A percentile compares a stretch with the other conserved stretches of the same genome.
phyloP scores from a whole-genome alignment of 2,797 vertebrate species.

The Chiroxiphia lanceolata region DNA sequence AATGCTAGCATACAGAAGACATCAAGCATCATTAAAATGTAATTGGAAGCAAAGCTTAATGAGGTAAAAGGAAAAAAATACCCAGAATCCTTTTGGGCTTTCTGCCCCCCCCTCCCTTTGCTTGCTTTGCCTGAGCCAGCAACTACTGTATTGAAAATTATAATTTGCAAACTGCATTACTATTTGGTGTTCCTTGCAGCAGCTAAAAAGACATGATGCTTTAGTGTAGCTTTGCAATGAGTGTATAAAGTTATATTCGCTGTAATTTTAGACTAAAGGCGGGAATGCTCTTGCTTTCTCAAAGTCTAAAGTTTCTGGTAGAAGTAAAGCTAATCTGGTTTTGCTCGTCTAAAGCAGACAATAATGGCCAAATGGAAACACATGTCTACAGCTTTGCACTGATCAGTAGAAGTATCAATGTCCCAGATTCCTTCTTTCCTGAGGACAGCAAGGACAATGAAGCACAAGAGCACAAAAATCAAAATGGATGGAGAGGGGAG shows the following conservation, averaged over 20 bases:
- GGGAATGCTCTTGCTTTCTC: not conserved
- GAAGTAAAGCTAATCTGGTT: not conserved
- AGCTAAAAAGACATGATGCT: not conserved
- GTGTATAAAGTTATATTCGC: not conserved
- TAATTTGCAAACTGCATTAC: constrained; percentile 24
- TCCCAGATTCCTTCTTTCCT: not conserved
- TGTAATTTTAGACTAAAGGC: not conserved
- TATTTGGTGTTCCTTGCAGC: constrained; percentile 5
- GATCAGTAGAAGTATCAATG: not conserved
- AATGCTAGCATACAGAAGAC: constrained; percentile 75
- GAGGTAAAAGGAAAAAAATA: constrained; percentile 70
- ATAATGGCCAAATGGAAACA: not conserved
- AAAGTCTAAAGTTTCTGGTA: not conserved
- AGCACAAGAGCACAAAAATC: not conserved
- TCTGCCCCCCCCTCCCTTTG: not conserved
- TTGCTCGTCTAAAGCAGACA: not conserved
- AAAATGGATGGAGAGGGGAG: not conserved
- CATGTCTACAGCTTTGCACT: not conserved
- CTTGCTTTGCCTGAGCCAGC: constrained; percentile 43
- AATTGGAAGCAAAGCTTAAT: constrained; percentile 80
- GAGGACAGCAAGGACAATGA: not conserved
- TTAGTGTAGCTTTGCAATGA: not conserved
- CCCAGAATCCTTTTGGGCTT: constrained; percentile 39
- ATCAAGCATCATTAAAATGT: constrained; percentile 79
- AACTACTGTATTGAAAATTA: constrained; percentile 40